Conservation (phyloP, 2,113 vertebrate genomes). For the Spermophilus dauricus region DNA sequence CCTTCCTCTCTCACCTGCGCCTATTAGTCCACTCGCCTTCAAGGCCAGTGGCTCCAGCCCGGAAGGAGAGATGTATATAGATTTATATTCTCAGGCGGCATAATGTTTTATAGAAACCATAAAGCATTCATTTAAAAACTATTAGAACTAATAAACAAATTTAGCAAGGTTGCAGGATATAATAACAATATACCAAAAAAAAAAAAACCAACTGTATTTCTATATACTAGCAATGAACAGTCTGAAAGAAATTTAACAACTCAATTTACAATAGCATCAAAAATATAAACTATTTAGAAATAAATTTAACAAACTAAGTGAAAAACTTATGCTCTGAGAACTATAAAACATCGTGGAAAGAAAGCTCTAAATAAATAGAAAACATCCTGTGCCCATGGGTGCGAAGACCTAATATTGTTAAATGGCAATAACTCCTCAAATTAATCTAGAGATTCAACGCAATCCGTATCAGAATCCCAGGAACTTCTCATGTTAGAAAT, state of each 20-base stretch:
- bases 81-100: neutral
- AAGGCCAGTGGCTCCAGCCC: constrained; percentile 52
- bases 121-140: neutral
- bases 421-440: neutral
- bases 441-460: neutral
- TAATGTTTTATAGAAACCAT: neutral
- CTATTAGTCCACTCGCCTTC: constrained; percentile 17
- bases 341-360: neutral
- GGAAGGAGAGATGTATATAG: neutral
- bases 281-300: neutral
- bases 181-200: neutral
- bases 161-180: neutral
- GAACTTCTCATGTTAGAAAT: neutral
- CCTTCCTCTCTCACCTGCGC: constrained; percentile 67
- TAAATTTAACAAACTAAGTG: neutral
- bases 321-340: neutral
- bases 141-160: neutral
- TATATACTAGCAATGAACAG: neutral
- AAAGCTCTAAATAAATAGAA: neutral
- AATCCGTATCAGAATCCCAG: neutral
- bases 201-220: neutral
- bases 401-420: neutral
- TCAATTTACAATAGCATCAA: neutral
- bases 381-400: neutral
- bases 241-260: neutral